Evolutionary conservation across 2,888 invertebrate species (phyloP), one percentile per base, ranked within the genome.

Genomic region (Diploptera punctata): DNA sequence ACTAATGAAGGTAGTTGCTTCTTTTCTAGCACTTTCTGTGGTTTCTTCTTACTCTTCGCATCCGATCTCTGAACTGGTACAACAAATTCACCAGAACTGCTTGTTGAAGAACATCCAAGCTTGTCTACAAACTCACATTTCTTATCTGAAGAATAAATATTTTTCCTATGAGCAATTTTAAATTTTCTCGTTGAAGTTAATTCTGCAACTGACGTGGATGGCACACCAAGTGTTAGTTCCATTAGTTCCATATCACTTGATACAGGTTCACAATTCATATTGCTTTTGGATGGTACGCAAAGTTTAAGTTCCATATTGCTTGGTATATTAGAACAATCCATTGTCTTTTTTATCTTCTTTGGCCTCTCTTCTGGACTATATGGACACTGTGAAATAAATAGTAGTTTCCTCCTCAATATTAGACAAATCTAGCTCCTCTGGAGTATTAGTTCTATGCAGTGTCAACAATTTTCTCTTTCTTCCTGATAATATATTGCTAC

Each of bases 1-100:
- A 75, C 75, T 26, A 75, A 19, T 26, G 74, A 68, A n/a, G 71
- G 68, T 19, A 54, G n/a, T n/a, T n/a, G 24, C 19, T 49, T 18
- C n/a, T 13, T 62, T 24, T 47, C 24, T 13, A 54, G 18, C 19
- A 18, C 24, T 49, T 67, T 57, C 26, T 43, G 72, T 26, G 47
- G 9, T 10, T 38, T 69, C n/a, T 47, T 13, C 62, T 68, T 52
- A 18, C 24, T n/a, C 31, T 29, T 18, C 13, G 3, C 24, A 10
- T 7, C 33, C 33, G 24, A 4, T n/a, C 10, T 24, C 10, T 0
- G 5, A 57, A 13, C 9, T 10, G 16, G 21, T 52, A 21, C 33
- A 26, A 69, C 38, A 47, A 72, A 72, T 16, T 29, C 52, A 16
- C 31, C 33, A 13, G 38, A 52, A 33, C 72, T 69, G 13, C 38